Percentiles rank a stretch among this genome's conserved stretches.
These are phyloP conservation scores for Apoda limacodes DNA, from an alignment of 2,888 invertebrate genomes.

Conservation along the genomic window DNA sequence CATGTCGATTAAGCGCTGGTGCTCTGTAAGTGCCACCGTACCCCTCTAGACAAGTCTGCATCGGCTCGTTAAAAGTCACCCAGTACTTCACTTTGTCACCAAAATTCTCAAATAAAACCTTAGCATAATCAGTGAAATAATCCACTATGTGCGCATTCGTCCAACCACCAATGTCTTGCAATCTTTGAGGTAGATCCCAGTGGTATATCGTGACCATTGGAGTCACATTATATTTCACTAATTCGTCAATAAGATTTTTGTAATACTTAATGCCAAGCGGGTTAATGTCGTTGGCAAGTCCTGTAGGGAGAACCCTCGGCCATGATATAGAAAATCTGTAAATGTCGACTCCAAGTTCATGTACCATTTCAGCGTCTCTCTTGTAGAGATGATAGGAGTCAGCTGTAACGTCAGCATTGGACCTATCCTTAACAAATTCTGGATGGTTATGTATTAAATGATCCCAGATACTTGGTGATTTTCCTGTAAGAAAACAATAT, in stretches of 20 bases:
- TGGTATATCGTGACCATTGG: constrained; percentile 80
- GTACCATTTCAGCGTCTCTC: constrained; percentile 72
- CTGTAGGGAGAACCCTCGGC: constrained; percentile 80
- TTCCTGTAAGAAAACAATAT: constrained; percentile 55
- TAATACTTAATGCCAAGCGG: constrained; percentile 81
- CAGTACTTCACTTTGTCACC: constrained; percentile 76
- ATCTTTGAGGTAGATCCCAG: constrained; percentile 75
- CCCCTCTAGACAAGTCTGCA: constrained; percentile 63
- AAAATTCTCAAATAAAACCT: constrained; percentile 70
- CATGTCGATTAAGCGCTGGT: constrained; percentile 69
- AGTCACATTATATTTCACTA: constrained; percentile 74
- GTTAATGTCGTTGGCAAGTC: constrained; percentile 74
- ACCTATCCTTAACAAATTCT: constrained; percentile 62
- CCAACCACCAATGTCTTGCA: constrained; percentile 78
- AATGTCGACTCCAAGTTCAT: constrained; percentile 72
- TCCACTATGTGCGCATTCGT: constrained; percentile 74
- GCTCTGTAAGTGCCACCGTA: constrained; percentile 72
- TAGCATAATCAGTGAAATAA: constrained; percentile 74
- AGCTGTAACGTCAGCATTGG: constrained; percentile 75
- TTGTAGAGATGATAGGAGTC: constrained; percentile 77
- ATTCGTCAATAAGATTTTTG: constrained; percentile 78
- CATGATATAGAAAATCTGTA: constrained; percentile 83
- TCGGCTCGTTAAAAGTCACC: constrained; percentile 85
- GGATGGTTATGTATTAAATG: constrained; percentile 58
- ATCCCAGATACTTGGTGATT: constrained; percentile 74